Conservation (phyloP, 2,888 invertebrate genomes). For the Melieria picta region DNA sequence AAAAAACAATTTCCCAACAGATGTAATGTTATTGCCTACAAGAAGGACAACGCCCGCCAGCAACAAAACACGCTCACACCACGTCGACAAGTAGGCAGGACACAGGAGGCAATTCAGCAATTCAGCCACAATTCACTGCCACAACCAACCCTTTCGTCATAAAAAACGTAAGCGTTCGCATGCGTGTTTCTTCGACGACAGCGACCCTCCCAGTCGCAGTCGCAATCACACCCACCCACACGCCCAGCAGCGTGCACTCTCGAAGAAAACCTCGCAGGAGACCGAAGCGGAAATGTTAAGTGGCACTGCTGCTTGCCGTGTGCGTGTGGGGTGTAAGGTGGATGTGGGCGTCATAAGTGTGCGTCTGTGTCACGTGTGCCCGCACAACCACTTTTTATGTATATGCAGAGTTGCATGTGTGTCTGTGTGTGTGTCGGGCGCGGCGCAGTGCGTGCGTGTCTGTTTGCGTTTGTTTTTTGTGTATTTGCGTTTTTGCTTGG, state of each 20-base stretch:
- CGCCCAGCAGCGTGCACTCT: not conserved
- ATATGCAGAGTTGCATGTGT: not conserved
- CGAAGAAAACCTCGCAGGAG: conserved; percentile 12
- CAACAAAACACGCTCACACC: not conserved
- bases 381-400: not conserved
- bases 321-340: not conserved
- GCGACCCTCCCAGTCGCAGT: no score
- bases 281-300: conserved; percentile 21
- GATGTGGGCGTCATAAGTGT: conserved; percentile 7
- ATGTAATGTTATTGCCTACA: conserved; percentile 48
- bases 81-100: not conserved
- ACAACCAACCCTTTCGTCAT: conserved; percentile 23
- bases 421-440: not conserved
- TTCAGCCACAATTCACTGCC: no score
- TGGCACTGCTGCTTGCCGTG: conserved; percentile 12
- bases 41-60: conserved; percentile 2
- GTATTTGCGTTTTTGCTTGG: not conserved
- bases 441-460: not conserved
- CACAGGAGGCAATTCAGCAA: no score
- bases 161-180: not conserved
- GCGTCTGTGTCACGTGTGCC: conserved; percentile 13
- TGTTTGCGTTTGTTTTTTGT: not conserved
- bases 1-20: conserved; percentile 37
- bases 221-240: no score
- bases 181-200: not conserved